phyloP scores from a whole-genome alignment of 2,797 vertebrate genomes.

The Sebastes hubbsi region DNA sequence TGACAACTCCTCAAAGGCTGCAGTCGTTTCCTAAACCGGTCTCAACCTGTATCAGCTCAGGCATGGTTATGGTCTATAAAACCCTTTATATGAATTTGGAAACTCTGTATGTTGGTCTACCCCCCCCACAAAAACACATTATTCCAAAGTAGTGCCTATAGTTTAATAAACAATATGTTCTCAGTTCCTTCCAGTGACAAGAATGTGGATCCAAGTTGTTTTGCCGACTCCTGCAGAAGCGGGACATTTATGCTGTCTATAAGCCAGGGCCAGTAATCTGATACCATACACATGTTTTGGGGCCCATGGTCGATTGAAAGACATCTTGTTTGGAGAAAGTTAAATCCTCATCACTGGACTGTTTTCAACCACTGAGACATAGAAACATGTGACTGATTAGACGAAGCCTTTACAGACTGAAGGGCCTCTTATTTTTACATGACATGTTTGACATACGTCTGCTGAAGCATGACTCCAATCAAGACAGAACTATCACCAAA shows the following conservation, averaged over 20 bases:
- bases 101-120: neutral
- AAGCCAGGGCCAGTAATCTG: too few relatives aligned
- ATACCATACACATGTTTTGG: too few relatives aligned
- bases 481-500: neutral
- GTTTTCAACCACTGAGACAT: neutral
- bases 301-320: too few relatives aligned
- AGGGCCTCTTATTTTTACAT: neutral
- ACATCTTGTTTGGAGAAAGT: too few relatives aligned
- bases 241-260: too few relatives aligned
- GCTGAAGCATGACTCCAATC: neutral
- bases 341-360: too few relatives aligned
- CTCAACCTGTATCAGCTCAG: neutral
- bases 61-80: neutral
- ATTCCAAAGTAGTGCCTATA: too few relatives aligned
- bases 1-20: neutral
- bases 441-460: neutral
- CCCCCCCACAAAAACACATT: neutral
- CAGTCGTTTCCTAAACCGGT: neutral
- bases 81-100: neutral
- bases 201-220: too few relatives aligned
- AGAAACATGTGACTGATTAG: neutral
- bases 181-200: too few relatives aligned
- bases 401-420: neutral
- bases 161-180: too few relatives aligned
- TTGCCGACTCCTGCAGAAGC: too few relatives aligned